Conservation (phyloP, 2,797 vertebrate species). For the Paratrypauchen microcephalus region DNA sequence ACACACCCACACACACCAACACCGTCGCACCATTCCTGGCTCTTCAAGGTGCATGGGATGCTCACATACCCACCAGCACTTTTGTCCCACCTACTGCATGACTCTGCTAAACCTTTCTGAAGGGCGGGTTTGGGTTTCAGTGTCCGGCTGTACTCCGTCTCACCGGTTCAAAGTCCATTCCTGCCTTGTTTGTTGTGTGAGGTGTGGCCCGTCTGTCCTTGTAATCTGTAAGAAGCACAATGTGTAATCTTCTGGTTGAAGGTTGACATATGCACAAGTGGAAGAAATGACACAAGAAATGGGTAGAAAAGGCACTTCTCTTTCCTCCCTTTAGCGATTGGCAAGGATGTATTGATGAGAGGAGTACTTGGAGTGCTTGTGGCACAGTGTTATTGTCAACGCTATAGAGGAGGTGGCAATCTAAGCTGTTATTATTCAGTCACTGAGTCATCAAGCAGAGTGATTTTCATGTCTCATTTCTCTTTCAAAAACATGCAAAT, state of each 20-base stretch:
- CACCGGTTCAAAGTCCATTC: neutral
- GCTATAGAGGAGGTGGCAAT: neutral
- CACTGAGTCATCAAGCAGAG: neutral
- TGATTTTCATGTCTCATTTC: too few relatives aligned
- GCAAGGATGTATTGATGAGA: neutral
- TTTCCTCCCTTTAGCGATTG: neutral
- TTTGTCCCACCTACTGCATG: neutral
- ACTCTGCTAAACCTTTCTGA: neutral
- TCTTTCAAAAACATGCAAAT: neutral
- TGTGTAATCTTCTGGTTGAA: neutral
- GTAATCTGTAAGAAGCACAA: neutral
- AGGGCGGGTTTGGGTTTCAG: neutral
- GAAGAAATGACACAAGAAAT: neutral
- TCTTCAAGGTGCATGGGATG: constrained; percentile 48
- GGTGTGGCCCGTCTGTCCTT: neutral
- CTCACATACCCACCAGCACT: constrained; percentile 11
- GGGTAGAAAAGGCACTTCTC: neutral
- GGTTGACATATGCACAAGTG: neutral
- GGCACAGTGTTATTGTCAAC: neutral
- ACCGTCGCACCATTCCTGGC: constrained; percentile 29
- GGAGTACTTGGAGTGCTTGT: neutral
- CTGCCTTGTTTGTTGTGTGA: neutral
- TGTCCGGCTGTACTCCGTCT: neutral
- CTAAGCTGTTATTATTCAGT: constrained; percentile 1
- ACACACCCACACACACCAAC: too few relatives aligned